Percentiles rank a stretch among this genome's conserved stretches.
Evolutionary conservation across 2,113 vertebrate genomes (phyloP).

Genomic region (Thamnophis sirtalis): DNA sequence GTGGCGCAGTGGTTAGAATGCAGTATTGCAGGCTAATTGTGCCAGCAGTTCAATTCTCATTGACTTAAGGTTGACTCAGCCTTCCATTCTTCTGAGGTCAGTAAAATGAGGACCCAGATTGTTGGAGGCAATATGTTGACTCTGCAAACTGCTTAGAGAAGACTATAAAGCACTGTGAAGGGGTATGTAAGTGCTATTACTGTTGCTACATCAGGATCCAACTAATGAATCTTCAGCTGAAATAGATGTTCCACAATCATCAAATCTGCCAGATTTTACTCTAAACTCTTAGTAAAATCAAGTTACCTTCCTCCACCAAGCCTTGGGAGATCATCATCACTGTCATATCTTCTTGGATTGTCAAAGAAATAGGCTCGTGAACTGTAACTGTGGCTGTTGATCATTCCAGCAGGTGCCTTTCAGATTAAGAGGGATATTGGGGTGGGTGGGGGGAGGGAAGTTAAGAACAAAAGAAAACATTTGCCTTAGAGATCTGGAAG

Average conservation of each 20-base stretch:
- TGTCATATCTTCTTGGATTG: conserved; percentile 92
- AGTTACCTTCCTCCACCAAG: conserved; percentile 74
- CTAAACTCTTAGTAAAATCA: no score
- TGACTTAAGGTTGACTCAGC: background rate
- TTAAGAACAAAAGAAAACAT: background rate
- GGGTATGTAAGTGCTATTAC: background rate
- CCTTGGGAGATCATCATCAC: conserved; percentile 90
- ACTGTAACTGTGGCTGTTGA: conserved; percentile 90
- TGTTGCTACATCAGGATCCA: background rate
- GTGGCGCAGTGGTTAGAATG: background rate
- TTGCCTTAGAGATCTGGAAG: background rate
- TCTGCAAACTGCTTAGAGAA: background rate
- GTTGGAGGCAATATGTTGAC: background rate
- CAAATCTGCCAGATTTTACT: background rate
- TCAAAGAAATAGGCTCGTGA: conserved; percentile 95
- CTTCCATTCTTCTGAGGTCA: background rate
- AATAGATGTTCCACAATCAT: background rate
- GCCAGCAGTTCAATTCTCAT: background rate
- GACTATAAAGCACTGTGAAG: background rate
- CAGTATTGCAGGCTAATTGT: background rate
- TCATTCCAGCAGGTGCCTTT: conserved; percentile 87
- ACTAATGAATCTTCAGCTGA: background rate
- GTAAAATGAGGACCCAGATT: background rate
- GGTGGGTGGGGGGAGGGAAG: no score
- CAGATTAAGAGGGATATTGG: background rate